Conservation (phyloP, 2,888 invertebrate genomes). For the Teinopalpus imperialis region DNA sequence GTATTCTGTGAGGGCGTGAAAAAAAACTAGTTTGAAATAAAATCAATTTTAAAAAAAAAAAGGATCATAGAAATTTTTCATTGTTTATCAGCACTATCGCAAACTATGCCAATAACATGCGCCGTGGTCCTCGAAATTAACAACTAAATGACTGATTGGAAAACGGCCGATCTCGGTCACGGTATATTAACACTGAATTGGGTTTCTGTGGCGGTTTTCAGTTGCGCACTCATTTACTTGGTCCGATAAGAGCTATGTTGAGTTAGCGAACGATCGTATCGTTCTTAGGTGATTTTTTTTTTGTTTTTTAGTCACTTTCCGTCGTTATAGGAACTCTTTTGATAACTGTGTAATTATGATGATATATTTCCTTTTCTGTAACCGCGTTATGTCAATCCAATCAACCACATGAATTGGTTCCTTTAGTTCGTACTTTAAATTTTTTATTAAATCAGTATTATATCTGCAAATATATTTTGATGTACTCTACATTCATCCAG, state of each 20-base stretch:
- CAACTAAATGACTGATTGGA: conserved; percentile 77
- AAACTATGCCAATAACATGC: conserved; percentile 72
- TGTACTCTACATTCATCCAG: too few species aligned
- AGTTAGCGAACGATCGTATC: conserved; percentile 15
- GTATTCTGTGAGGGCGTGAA: too few species aligned
- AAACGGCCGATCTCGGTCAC: conserved; percentile 68
- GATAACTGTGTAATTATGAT: too few species aligned
- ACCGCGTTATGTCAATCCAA: too few species aligned
- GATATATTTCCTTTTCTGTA: too few species aligned
- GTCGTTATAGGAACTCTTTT: too few species aligned
- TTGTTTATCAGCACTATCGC: conserved; percentile 35
- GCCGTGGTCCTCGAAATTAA: conserved; percentile 77
- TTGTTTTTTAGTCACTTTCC: conserved; percentile 42
- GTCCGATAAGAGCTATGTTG: conserved; percentile 63
- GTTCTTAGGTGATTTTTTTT: conserved; percentile 28
- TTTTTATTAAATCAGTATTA: too few species aligned
- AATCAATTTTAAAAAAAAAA: too few species aligned
- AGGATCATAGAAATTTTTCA: too few species aligned
- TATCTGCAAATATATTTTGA: too few species aligned
- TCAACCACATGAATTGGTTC: background rate
- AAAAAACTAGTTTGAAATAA: too few species aligned
- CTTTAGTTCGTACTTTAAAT: too few species aligned
- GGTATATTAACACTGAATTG: conserved; percentile 78
- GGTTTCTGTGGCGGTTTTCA: conserved; percentile 73
- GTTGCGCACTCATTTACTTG: conserved; percentile 52